Evolutionary conservation across 2,888 invertebrate genomes (phyloP), one percentile per base, ranked within the genome.

Genomic region (Marronus borbonicus): DNA sequence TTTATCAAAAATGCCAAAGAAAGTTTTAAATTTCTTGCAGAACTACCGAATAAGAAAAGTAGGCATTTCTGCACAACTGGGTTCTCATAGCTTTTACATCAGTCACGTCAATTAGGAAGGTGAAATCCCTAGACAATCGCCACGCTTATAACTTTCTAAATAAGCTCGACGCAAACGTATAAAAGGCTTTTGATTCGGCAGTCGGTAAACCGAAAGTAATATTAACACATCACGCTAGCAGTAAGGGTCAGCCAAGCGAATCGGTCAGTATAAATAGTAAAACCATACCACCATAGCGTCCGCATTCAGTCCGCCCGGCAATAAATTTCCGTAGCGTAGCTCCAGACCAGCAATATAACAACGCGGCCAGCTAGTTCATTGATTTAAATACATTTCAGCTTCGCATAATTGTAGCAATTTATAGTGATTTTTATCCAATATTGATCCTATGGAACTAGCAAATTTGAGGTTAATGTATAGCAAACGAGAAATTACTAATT

Each of bases 151-250:
- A 28, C 62, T 28, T 62, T 31, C 24, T 62, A 62, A 62, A 62
- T 62, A 31, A 62, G 12, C 55, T 58, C 24, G 55, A 58, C 20
- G 55, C 55, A 5, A 58, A 58, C 55, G 55, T 62, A 31, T 62
- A 62, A 14, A 31, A 62, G 62, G 28, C 31, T 28, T 31, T 62
- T 62, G 62, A 62, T 62, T 62, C 62, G 62, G 31, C 62, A 62
- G 28, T 62, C 28, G 62, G 62, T 62, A 62, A 17, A 66, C 66
- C 66, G 24, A 44, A 49, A 44, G 44, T 83, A 82, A 83, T 83
- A 83, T 82, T 82, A 82, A 82, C 80, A 82, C 81, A 80, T 82
- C 83, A 83, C 83, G 82, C 82, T 80, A 83, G 79, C 80, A 58
- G 20, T 20, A 58, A 58, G 55, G 55, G 55, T 58, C 64, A 68